Conservation (phyloP, 2,797 vertebrate genomes). For the Echeneis naucrates region DNA sequence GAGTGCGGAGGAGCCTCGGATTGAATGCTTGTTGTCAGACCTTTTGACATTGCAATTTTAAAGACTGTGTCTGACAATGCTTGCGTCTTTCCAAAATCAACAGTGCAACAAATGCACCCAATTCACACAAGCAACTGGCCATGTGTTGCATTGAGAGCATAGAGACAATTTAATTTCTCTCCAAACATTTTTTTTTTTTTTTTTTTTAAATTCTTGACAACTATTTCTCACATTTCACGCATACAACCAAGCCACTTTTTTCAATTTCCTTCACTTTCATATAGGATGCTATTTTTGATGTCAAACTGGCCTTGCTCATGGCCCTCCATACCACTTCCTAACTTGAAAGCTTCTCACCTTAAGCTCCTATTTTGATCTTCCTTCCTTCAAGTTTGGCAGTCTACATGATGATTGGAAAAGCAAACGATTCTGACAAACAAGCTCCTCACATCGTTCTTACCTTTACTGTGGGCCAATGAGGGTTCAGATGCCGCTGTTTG, state of each 20-base stretch:
- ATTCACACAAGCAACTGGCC: background rate
- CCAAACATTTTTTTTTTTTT: background rate
- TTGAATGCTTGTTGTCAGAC: background rate
- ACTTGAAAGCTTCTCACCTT: conserved; percentile 9
- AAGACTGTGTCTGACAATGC: background rate
- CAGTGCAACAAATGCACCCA: background rate
- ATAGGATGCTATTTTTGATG: background rate
- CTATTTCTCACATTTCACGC: background rate
- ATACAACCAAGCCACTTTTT: background rate
- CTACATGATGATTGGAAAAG: conserved; percentile 62
- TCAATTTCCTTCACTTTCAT: background rate
- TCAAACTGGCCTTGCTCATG: background rate
- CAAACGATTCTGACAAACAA: conserved; percentile 54
- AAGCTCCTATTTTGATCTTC: conserved; percentile 11
- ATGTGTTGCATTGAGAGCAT: background rate
- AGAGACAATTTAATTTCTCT: background rate
- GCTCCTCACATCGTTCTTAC: conserved; percentile 49
- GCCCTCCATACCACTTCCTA: background rate
- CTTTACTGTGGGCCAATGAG: conserved; percentile 71
- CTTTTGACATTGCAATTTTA: background rate
- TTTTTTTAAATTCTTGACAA: conserved; percentile 5
- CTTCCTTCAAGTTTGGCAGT: conserved; percentile 5
- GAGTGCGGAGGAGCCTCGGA: background rate
- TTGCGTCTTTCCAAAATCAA: background rate
- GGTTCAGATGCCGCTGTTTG: conserved; percentile 64